A percentile compares a stretch with the other conserved stretches of the same genome.
Conservation (phyloP, 2,797 vertebrate genomes). For the Tenualosa ilisha region DNA sequence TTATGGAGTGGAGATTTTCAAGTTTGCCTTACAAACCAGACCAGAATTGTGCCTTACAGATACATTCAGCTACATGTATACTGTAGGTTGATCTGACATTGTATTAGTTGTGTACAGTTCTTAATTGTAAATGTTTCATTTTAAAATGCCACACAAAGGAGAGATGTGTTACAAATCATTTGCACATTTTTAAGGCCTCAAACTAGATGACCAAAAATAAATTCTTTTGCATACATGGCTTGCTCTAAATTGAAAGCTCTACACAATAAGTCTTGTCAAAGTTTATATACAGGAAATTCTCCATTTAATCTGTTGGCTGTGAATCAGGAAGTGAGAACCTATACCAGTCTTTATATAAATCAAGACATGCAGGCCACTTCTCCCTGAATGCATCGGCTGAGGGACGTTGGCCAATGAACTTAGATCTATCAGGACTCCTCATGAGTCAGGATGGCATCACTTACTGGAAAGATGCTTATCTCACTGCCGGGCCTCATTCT, state of each 20-base stretch:
- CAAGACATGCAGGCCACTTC: neutral
- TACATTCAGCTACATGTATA: neutral
- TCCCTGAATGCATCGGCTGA: constrained; percentile 13
- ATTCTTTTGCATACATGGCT: neutral
- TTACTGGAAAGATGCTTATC: constrained; percentile 71
- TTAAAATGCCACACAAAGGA: neutral
- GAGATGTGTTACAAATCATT: neutral
- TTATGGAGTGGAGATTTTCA: neutral
- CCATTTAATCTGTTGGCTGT: neutral
- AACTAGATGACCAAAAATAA: neutral
- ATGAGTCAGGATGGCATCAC: constrained; percentile 58
- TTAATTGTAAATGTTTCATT: too few species aligned
- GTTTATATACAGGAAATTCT: neutral
- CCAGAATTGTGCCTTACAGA: neutral
- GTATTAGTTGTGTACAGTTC: neutral
- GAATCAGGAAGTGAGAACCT: neutral
- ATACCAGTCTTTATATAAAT: neutral
- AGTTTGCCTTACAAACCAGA: neutral
- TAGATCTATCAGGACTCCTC: neutral
- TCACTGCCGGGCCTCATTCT: constrained; percentile 50
- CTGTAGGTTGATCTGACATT: neutral
- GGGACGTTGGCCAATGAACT: neutral
- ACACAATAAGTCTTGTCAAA: neutral
- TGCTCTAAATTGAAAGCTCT: neutral
- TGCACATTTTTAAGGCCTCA: neutral